Evolutionary conservation across 2,888 invertebrate genomes (phyloP).

Genomic region (Aproaerema taeniolella): DNA sequence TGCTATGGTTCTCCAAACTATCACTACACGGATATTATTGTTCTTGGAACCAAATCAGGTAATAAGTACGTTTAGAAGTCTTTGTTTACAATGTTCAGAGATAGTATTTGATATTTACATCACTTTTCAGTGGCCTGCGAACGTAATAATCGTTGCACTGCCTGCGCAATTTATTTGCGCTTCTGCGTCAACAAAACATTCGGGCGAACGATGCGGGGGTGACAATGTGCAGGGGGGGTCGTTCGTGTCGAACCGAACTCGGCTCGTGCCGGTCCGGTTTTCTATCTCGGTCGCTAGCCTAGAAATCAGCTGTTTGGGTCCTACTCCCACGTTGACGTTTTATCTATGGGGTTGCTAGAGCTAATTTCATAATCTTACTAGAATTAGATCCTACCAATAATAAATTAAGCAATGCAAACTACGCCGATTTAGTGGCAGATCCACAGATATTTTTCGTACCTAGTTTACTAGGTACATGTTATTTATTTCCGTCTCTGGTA

Average conservation of each 20-base stretch:
- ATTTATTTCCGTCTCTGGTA: too few relatives aligned
- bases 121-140: constrained; percentile 64
- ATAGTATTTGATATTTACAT: constrained; percentile 65
- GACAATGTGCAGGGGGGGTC: too few relatives aligned
- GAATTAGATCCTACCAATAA: too few relatives aligned
- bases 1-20: constrained; percentile 51
- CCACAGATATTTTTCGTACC: too few relatives aligned
- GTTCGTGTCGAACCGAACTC: constrained; percentile 10
- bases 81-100: constrained; percentile 53
- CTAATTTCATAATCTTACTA: constrained; percentile 1
- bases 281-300: constrained; percentile 51
- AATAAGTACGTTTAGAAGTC: constrained; percentile 38
- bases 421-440: too few relatives aligned
- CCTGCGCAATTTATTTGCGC: constrained; percentile 71
- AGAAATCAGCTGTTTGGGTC: constrained; percentile 31
- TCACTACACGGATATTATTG: constrained; percentile 39
- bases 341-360: constrained; percentile 38
- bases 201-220: constrained; percentile 17
- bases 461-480: too few relatives aligned
- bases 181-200: constrained; percentile 69
- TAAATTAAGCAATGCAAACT: too few relatives aligned
- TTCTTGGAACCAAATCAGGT: constrained; percentile 22
- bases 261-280: constrained; percentile 27
- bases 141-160: constrained; percentile 71
- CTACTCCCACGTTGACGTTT: constrained; percentile 48